phyloP scores from a whole-genome alignment of 1,140 invertebrate species.

The Coptotermes formosanus region DNA sequence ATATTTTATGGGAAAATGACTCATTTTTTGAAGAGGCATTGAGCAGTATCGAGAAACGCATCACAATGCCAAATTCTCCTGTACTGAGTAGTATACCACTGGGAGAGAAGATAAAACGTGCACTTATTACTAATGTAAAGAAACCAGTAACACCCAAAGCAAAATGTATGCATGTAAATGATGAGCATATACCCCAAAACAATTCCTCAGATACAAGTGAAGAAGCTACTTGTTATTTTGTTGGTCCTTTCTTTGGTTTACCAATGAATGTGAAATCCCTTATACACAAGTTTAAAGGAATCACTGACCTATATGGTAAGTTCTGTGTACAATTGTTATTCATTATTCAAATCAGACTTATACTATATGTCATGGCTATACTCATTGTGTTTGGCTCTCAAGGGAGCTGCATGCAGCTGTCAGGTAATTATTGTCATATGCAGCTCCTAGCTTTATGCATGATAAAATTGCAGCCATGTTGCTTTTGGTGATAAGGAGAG shows the following conservation, averaged over 20 bases:
- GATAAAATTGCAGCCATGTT: no score
- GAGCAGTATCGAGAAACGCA: neutral
- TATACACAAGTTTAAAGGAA: slow-evolving; percentile 65
- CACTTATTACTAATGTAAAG: slow-evolving; percentile 41
- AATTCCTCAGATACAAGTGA: slow-evolving; percentile 31
- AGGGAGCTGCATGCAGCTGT: no score
- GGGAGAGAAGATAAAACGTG: slow-evolving; percentile 39
- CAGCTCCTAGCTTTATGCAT: no score
- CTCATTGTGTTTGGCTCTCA: no score
- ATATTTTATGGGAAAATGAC: slow-evolving; percentile 19
- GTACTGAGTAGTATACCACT: neutral
- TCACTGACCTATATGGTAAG: slow-evolving; percentile 65
- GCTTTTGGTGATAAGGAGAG: no score
- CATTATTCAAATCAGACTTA: no score
- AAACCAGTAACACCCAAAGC: slow-evolving; percentile 35
- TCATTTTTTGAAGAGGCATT: neutral
- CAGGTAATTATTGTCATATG: no score
- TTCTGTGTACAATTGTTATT: neutral
- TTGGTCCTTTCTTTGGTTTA: slow-evolving; percentile 69
- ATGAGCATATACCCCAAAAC: neutral
- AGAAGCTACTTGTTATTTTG: slow-evolving; percentile 39
- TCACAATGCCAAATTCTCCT: neutral
- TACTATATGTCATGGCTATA: no score
- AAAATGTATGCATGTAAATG: slow-evolving; percentile 36
- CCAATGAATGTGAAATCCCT: slow-evolving; percentile 62